Percentiles rank a stretch among this genome's conserved stretches.
Evolutionary conservation across 2,888 invertebrate species (phyloP).

Genomic region (Tillus elongatus): DNA sequence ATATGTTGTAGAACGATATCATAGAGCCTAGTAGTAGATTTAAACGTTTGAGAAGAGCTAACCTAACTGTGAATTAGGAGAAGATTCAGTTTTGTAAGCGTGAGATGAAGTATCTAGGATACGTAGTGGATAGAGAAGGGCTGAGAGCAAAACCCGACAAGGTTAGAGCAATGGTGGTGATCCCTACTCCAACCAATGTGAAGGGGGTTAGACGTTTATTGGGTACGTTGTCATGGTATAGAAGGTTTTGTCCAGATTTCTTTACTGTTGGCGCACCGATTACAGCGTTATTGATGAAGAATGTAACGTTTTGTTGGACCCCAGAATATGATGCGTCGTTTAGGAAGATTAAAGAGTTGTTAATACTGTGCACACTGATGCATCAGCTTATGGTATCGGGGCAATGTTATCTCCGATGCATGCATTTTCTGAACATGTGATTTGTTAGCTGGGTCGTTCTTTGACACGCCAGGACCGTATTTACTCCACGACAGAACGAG

Average conservation of each 20-base stretch:
- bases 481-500: slow-evolving; percentile 12
- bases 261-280: slow-evolving; percentile 8
- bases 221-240: slow-evolving; percentile 10
- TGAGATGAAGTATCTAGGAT: too few relatives aligned
- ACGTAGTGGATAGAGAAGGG: too few relatives aligned
- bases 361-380: slow-evolving; percentile 16
- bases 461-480: slow-evolving; percentile 12
- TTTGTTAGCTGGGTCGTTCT: slow-evolving; percentile 13
- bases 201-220: background rate
- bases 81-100: too few relatives aligned
- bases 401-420: slow-evolving; percentile 10
- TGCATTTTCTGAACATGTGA: slow-evolving; percentile 9
- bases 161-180: too few relatives aligned
- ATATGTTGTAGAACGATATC: too few relatives aligned
- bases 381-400: slow-evolving; percentile 16
- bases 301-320: slow-evolving; percentile 7
- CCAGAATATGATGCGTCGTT: slow-evolving; percentile 13
- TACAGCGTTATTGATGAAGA: slow-evolving; percentile 6
- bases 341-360: slow-evolving; percentile 8
- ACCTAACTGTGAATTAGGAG: too few relatives aligned
- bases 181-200: too few relatives aligned
- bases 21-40: too few relatives aligned
- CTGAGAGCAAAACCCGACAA: too few relatives aligned
- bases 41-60: too few relatives aligned
- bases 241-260: slow-evolving; percentile 18